Base-by-base conservation (phyloP, 2,797 vertebrate genomes). In the Clamator glandarius region DNA sequence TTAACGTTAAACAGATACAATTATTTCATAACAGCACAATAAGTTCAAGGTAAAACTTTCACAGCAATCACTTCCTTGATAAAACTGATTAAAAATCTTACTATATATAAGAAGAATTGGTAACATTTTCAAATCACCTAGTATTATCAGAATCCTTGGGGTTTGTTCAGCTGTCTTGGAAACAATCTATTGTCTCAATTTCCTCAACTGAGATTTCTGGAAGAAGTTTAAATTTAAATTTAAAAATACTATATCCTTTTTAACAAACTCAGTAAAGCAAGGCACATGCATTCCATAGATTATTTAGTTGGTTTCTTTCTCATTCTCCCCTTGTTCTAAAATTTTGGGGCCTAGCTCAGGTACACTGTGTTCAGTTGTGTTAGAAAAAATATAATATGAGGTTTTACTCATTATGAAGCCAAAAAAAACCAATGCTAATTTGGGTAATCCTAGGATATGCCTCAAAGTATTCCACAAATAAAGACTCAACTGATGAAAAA, bases 31-130 rank as follows among this genome's bases (percentile, higher is more conserved):
- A 93, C 64, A 93, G 55, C 72, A 78, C 72, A 63, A 89, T 61
- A 90, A 95, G 57, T 83, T 93, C 91, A 92, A 91, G 75, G 70
- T 90, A 68, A 94, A 77, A 63, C 33, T 67, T 96, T 88, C 82
- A 89, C 62, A 84, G 28, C 41, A 36, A 93, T 84, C 17, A 44
- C 21, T 90, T 91, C 51, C 54, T 59, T 92, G 75, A 78, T 69
- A 66, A 51, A n/a, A 57, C 33, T 78, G 48, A 92, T 44, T 59
- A 87, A 83, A 87, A 70, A 46, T 63, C 24, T 55, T 88, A 61
- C 24, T 82, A 64, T 69, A 79, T 68, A 58, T 46, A 68, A 74
- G 72, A 90, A 75, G 31, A 91, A 69, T 57, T 59, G 33, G n/a
- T 61, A 92, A 62, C 35, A 78, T 94, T 87, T 95, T 95, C 55